Conservation (phyloP, 1,140 invertebrate species). For the Brachionus paranguensis region DNA sequence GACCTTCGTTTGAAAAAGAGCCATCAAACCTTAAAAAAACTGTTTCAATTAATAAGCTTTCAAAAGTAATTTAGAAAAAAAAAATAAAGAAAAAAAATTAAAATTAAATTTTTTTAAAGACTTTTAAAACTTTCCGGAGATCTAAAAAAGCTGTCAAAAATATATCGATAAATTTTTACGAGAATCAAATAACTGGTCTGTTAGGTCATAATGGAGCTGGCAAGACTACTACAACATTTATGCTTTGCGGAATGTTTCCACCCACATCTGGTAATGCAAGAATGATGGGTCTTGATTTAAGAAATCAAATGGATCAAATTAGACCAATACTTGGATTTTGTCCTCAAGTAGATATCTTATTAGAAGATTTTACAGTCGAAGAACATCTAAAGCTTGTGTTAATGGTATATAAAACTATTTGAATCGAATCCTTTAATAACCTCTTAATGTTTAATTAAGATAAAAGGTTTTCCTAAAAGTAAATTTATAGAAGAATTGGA, state of each 20-base stretch:
- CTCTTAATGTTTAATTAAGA: slow-evolving; percentile 48
- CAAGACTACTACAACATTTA: slow-evolving; percentile 39
- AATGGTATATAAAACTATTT: slow-evolving; percentile 48
- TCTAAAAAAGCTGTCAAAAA: slow-evolving; percentile 49
- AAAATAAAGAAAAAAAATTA: slow-evolving; percentile 41
- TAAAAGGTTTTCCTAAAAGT: slow-evolving; percentile 64
- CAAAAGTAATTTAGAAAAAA: neutral
- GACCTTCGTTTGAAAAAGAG: slow-evolving; percentile 14
- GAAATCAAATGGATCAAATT: slow-evolving; percentile 58
- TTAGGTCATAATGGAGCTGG: slow-evolving; percentile 70
- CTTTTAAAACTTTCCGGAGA: slow-evolving; percentile 41
- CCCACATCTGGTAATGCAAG: slow-evolving; percentile 66
- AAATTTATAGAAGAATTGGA: slow-evolving; percentile 57
- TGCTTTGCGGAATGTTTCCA: slow-evolving; percentile 63
- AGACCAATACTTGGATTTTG: slow-evolving; percentile 73
- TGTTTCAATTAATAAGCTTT: neutral
- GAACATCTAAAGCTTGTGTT: slow-evolving; percentile 82
- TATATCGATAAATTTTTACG: slow-evolving; percentile 55
- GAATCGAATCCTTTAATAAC: neutral
- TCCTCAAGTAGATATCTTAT: slow-evolving; percentile 89
- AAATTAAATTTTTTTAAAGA: slow-evolving; percentile 41
- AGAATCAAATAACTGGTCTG: slow-evolving; percentile 56
- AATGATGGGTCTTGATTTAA: slow-evolving; percentile 65
- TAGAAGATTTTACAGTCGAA: slow-evolving; percentile 78
- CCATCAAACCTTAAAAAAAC: neutral